phyloP scores from a whole-genome alignment of 2,888 invertebrate species.

The Harpalus rufipes region DNA sequence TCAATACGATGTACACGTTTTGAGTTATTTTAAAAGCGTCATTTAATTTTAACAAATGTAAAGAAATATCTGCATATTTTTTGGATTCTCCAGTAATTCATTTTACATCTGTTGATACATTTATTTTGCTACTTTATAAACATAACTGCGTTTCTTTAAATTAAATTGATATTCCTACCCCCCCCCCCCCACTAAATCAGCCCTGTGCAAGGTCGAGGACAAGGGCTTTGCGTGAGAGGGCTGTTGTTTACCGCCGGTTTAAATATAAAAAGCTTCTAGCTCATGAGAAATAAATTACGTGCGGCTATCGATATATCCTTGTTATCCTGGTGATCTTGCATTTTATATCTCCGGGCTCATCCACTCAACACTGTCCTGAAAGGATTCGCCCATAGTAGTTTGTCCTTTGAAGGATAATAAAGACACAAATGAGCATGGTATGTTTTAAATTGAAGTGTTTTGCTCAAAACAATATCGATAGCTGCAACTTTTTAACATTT shows the following conservation, averaged over 20 bases:
- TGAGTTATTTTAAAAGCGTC: no score
- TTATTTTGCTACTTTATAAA: no score
- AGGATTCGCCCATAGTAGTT: neutral
- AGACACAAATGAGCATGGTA: no score
- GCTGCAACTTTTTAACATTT: no score
- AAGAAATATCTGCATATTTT: no score
- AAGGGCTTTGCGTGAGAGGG: neutral
- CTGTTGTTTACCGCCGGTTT: neutral
- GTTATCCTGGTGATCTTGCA: constrained; percentile 30
- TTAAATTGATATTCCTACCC: neutral
- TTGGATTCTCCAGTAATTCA: no score
- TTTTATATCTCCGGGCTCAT: constrained; percentile 13
- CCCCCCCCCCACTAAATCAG: neutral
- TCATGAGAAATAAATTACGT: constrained; percentile 22
- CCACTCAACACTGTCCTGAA: neutral
- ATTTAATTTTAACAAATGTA: no score
- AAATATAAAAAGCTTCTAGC: constrained; percentile 22
- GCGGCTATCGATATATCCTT: constrained; percentile 26
- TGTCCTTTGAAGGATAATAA: neutral
- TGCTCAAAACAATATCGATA: no score
- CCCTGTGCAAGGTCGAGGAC: neutral
- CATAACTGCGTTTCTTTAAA: neutral
- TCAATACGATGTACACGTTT: no score
- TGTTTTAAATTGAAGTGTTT: no score
- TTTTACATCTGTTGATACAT: no score